Conservation (phyloP, 2,113 vertebrate species). For the Trichechus manatus region DNA sequence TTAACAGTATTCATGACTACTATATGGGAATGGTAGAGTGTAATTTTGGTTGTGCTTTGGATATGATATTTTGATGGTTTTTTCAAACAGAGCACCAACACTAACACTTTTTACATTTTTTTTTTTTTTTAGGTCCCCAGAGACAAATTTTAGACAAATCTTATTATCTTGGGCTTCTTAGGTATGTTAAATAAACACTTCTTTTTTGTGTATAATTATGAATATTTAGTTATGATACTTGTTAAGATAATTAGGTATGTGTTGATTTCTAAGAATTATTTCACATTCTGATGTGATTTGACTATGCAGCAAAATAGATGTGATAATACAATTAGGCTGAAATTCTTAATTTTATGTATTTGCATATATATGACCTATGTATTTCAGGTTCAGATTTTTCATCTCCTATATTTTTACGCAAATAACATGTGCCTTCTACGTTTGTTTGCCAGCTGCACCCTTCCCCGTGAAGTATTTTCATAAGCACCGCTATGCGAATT, state of each 20-base stretch:
- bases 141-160: constrained; percentile 99
- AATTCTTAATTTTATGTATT: constrained; percentile 19
- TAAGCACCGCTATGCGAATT: too few species aligned
- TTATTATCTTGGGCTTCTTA: constrained; percentile 96
- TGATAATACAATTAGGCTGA: not conserved
- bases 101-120: constrained; percentile 51
- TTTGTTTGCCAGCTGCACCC: too few species aligned
- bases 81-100: constrained; percentile 9
- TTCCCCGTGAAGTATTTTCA: too few species aligned
- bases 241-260: constrained; percentile 1
- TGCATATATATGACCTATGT: not conserved
- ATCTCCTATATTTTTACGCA: not conserved
- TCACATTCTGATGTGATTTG: constrained; percentile 54
- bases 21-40: not conserved
- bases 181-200: constrained; percentile 87
- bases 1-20: not conserved
- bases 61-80: constrained; percentile 32
- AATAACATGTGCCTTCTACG: too few species aligned
- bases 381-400: constrained; percentile 55
- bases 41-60: constrained; percentile 64
- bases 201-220: not conserved
- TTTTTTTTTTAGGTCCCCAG: constrained; percentile 93
- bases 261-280: constrained; percentile 54
- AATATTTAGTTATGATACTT: constrained; percentile 41
- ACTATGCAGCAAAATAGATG: not conserved